phyloP scores from a whole-genome alignment of 2,797 vertebrate genomes.

The Nyctalus aviator region DNA sequence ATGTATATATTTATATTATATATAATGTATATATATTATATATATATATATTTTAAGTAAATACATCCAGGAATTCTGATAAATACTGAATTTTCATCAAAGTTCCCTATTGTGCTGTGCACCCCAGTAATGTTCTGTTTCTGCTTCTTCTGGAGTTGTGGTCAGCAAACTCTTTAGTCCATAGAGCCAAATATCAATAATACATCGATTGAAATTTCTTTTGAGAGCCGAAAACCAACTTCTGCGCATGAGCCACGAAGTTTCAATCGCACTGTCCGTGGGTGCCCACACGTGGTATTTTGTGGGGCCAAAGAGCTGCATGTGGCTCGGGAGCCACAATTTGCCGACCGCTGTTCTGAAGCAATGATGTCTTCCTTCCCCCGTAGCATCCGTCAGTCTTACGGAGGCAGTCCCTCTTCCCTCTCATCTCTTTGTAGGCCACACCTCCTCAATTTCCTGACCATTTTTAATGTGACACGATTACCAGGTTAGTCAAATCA shows the following conservation, averaged over 20 bases:
- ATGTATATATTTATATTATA: no score
- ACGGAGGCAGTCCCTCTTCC: not conserved
- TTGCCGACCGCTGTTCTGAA: no score
- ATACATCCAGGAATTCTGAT: not conserved
- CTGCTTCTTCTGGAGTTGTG: not conserved
- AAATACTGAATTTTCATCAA: not conserved
- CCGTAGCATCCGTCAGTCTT: not conserved
- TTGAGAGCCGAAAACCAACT: no score
- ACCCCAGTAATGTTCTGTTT: not conserved
- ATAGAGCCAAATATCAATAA: no score
- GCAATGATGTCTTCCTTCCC: not conserved
- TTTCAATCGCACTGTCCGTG: no score
- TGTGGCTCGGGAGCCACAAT: no score
- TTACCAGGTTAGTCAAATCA: constrained; percentile 32
- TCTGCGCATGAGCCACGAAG: no score
- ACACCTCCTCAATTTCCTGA: not conserved
- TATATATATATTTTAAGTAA: not conserved
- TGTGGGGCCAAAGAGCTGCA: no score
- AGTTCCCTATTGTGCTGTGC: not conserved
- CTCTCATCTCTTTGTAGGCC: not conserved
- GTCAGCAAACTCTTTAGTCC: no score
- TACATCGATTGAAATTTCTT: no score
- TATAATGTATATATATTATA: no score
- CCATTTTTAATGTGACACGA: not conserved
- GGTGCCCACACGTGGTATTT: no score